A percentile compares a stretch with the other conserved stretches of the same genome.
Conservation (phyloP, 2,888 invertebrate species). For the Acanthococcus lagerstroemiae region DNA sequence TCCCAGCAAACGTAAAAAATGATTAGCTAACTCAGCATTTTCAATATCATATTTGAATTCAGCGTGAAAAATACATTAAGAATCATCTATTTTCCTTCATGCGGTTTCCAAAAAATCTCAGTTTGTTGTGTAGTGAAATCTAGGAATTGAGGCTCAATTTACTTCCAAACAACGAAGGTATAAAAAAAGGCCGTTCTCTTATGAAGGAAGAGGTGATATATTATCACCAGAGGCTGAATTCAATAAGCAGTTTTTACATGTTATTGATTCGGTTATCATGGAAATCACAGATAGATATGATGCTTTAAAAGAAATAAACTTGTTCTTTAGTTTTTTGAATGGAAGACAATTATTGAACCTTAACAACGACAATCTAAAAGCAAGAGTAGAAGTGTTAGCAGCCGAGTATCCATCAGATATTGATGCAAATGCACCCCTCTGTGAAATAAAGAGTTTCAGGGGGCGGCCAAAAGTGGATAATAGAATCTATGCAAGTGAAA, state of each 20-base stretch:
- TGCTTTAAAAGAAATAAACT: neutral
- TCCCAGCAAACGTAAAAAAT: no score
- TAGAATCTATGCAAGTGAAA: no score
- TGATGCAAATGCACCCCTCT: neutral
- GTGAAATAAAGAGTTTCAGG: neutral
- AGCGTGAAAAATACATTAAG: no score
- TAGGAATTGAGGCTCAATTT: neutral
- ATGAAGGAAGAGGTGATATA: neutral
- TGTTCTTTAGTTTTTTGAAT: neutral
- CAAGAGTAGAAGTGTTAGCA: neutral
- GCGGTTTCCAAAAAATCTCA: no score
- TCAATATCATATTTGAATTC: no score
- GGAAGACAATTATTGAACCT: neutral
- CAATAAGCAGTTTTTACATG: neutral
- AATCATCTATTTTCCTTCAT: no score
- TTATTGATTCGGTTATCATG: neutral
- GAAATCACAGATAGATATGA: neutral
- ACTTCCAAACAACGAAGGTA: neutral
- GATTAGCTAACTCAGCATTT: no score
- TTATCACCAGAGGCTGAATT: neutral
- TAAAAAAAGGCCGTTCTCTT: neutral
- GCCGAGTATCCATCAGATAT: neutral
- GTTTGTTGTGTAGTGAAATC: neutral
- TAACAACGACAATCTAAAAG: neutral
- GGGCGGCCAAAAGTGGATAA: no score